These are phyloP conservation scores for Conops quadrifasciatus DNA, from an alignment of 2,888 invertebrate genomes.

Conservation along the genomic window DNA sequence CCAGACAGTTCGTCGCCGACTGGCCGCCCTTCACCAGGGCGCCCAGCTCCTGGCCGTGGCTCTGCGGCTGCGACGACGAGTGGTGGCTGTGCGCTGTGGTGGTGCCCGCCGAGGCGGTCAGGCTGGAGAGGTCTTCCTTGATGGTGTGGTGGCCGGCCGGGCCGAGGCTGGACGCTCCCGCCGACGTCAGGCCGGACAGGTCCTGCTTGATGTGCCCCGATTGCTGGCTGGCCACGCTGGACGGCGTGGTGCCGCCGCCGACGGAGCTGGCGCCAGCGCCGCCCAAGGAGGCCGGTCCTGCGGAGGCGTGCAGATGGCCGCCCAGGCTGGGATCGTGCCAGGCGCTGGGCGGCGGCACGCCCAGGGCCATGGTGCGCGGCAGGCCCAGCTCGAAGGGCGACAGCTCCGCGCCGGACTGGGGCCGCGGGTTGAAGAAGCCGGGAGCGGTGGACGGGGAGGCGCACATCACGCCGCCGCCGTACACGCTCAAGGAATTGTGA, in stretches of 20 bases:
- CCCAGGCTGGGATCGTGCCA: slow-evolving; percentile 70
- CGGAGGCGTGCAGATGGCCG: slow-evolving; percentile 65
- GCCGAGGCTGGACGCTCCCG: slow-evolving; percentile 46
- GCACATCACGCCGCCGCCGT: slow-evolving; percentile 67
- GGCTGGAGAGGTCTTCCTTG: slow-evolving; percentile 61
- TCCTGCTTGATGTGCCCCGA: slow-evolving; percentile 62
- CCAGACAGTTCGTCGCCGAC: slow-evolving; percentile 51
- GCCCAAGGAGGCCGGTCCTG: slow-evolving; percentile 56
- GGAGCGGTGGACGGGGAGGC: slow-evolving; percentile 67
- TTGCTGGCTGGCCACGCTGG: slow-evolving; percentile 60
- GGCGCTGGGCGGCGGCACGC: slow-evolving; percentile 68
- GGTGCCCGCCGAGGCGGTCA: slow-evolving; percentile 54
- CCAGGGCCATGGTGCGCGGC: slow-evolving; percentile 69
- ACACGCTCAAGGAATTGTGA: slow-evolving; percentile 66
- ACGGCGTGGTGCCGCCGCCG: slow-evolving; percentile 66
- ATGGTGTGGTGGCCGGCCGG: slow-evolving; percentile 57
- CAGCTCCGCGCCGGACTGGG: slow-evolving; percentile 63
- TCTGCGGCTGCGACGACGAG: slow-evolving; percentile 46
- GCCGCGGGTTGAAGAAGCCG: slow-evolving; percentile 65
- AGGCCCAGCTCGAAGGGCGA: slow-evolving; percentile 66
- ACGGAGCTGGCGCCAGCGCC: slow-evolving; percentile 52
- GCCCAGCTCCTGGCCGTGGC: slow-evolving; percentile 55
- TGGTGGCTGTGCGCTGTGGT: slow-evolving; percentile 42
- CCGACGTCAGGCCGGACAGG: slow-evolving; percentile 53
- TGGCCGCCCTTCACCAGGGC: slow-evolving; percentile 60